Conservation (phyloP, 2,113 vertebrate genomes). For the Paracanthobrama guichenoti region DNA sequence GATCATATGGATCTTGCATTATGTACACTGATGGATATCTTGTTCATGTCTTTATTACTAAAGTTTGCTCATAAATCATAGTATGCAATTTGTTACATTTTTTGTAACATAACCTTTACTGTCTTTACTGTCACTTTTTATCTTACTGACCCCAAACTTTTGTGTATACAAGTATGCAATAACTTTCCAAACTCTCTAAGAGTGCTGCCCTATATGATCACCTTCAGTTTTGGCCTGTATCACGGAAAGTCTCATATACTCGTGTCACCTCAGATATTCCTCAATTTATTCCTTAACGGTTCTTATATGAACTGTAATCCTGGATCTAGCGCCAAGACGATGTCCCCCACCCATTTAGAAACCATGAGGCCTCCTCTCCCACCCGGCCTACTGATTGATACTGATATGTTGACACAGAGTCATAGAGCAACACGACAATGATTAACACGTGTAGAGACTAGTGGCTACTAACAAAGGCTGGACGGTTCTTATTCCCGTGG, state of each 20-base stretch:
- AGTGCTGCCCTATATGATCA: not conserved
- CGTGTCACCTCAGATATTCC: slow-evolving; percentile 21
- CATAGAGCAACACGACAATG: not conserved
- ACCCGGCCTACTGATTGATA: not conserved
- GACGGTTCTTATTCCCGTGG: not conserved
- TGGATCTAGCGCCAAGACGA: not conserved
- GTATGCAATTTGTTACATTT: not conserved
- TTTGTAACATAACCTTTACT: no score
- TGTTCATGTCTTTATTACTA: not conserved
- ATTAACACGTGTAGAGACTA: not conserved
- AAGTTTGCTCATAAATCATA: not conserved
- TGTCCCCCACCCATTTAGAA: not conserved
- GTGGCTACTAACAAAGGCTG: not conserved
- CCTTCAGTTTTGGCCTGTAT: slow-evolving; percentile 1
- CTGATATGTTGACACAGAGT: slow-evolving; percentile 23
- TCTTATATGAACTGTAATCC: slow-evolving; percentile 20
- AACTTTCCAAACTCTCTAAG: not conserved
- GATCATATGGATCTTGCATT: not conserved
- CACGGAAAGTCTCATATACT: not conserved
- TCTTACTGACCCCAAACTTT: not conserved
- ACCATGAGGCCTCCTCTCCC: not conserved
- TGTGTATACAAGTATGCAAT: not conserved
- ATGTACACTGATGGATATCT: not conserved
- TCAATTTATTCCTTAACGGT: slow-evolving; percentile 1
- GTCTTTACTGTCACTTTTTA: not conserved